These are phyloP conservation scores for Brachyistius frenatus DNA, from an alignment of 2,113 vertebrate species.

Conservation along the genomic window DNA sequence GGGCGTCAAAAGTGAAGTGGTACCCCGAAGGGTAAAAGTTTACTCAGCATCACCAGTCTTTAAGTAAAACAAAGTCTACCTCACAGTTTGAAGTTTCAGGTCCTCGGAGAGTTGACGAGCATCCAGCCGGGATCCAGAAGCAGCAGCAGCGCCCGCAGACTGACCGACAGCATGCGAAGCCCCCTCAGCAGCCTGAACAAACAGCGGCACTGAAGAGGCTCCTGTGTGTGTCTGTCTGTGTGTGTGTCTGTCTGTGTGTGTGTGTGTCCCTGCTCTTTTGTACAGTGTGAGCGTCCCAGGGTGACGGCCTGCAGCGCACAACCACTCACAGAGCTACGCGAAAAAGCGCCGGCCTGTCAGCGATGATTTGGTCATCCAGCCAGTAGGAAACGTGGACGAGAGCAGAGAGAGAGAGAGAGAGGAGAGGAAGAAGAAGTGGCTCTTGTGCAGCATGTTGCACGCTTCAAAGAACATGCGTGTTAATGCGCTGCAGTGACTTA, in stretches of 20 bases:
- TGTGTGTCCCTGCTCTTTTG: conserved; percentile 63
- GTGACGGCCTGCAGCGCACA: conserved; percentile 9
- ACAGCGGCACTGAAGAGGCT: conserved; percentile 48
- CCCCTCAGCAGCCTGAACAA: conserved; percentile 26
- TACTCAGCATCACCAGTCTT: too few relatives aligned
- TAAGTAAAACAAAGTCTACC: conserved; percentile 1
- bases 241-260: conserved; percentile 4
- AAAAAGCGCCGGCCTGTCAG: conserved; percentile 62
- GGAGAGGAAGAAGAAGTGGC: neutral
- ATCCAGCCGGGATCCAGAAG: conserved; percentile 12
- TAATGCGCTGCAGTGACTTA: conserved; percentile 77
- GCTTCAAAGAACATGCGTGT: conserved; percentile 76
- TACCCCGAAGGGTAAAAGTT: too few relatives aligned
- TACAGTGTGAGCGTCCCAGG: conserved; percentile 28
- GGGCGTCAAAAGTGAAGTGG: too few relatives aligned
- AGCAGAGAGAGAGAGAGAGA: neutral
- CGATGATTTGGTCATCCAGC: conserved; percentile 56
- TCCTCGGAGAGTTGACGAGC: conserved; percentile 3
- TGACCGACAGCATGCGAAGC: conserved; percentile 28
- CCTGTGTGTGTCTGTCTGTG: conserved; percentile 30
- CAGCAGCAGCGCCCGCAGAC: neutral
- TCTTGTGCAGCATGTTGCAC: conserved; percentile 57
- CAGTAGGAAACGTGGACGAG: conserved; percentile 8
- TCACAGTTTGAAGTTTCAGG: conserved; percentile 38
- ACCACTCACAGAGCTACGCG: conserved; percentile 23